Evolutionary conservation across 2,888 invertebrate species (phyloP).

Genomic region (Rugalucina vietnamica): DNA sequence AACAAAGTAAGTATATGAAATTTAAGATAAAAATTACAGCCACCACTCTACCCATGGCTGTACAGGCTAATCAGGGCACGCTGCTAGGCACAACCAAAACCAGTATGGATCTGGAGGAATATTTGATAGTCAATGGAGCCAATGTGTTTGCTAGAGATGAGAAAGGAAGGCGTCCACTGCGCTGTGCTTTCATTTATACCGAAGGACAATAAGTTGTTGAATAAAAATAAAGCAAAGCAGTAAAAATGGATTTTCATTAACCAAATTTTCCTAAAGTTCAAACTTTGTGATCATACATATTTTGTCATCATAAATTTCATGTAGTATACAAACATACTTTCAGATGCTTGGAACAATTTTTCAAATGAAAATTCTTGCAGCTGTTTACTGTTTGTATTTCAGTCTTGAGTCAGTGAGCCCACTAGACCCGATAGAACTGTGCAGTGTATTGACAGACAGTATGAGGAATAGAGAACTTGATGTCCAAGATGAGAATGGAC

Average conservation of each 20-base stretch:
- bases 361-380: no score
- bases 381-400: no score
- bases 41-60: conserved; percentile 85
- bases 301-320: no score
- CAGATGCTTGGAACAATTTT: no score
- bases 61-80: conserved; percentile 83
- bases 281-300: no score
- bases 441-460: conserved; percentile 81
- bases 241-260: no score
- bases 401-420: conserved; percentile 72
- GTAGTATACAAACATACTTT: no score
- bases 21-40: no score
- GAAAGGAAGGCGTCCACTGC: conserved; percentile 84
- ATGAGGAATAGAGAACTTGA: conserved; percentile 82
- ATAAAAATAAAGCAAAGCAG: no score
- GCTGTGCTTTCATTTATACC: conserved; percentile 84
- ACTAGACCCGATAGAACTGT: conserved; percentile 84
- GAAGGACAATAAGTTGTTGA: conserved; percentile 60
- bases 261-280: no score
- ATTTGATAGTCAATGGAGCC: conserved; percentile 83
- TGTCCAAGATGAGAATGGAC: conserved; percentile 80
- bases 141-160: conserved; percentile 81
- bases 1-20: conserved; percentile 60
- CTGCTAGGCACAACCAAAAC: conserved; percentile 83
- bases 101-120: conserved; percentile 84